phyloP scores from a whole-genome alignment of 2,888 invertebrate species.

The Drosophila melanosoma region DNA sequence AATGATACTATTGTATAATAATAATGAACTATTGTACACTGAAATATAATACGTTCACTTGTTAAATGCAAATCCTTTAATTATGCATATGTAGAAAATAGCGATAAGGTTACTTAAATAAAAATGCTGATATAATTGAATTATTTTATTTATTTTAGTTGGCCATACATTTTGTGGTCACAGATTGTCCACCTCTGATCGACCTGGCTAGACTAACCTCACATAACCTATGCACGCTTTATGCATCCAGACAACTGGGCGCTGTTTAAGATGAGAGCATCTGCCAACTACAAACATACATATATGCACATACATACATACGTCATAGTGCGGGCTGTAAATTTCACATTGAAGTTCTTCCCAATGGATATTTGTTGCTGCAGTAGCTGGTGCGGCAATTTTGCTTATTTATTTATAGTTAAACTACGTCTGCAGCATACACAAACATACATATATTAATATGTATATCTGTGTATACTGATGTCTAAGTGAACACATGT shows the following conservation, averaged over 20 bases:
- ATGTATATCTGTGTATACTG: not conserved
- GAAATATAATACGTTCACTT: not conserved
- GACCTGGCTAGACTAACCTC: not conserved
- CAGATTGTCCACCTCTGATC: not conserved
- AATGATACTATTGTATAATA: not conserved
- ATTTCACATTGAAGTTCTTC: constrained; percentile 5
- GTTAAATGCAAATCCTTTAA: not conserved
- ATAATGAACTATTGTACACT: not conserved
- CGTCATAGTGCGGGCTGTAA: constrained; percentile 12
- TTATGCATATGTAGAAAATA: not conserved
- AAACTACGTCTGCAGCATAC: constrained; percentile 13
- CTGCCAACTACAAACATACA: constrained; percentile 1
- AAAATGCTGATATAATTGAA: not conserved
- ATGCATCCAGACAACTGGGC: constrained; percentile 1
- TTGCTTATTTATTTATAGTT: constrained; percentile 43
- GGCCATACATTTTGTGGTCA: not conserved
- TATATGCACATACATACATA: not conserved
- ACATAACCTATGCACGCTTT: not conserved
- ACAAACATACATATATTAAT: not conserved
- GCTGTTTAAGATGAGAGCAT: not conserved
- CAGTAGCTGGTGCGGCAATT: constrained; percentile 5
- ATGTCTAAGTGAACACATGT: not conserved
- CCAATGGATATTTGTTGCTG: constrained; percentile 15
- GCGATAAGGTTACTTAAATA: not conserved
- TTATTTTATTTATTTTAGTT: not conserved